Evolutionary conservation across 2,113 vertebrate species (phyloP).

Genomic region (Neomonachus schauinslandi): DNA sequence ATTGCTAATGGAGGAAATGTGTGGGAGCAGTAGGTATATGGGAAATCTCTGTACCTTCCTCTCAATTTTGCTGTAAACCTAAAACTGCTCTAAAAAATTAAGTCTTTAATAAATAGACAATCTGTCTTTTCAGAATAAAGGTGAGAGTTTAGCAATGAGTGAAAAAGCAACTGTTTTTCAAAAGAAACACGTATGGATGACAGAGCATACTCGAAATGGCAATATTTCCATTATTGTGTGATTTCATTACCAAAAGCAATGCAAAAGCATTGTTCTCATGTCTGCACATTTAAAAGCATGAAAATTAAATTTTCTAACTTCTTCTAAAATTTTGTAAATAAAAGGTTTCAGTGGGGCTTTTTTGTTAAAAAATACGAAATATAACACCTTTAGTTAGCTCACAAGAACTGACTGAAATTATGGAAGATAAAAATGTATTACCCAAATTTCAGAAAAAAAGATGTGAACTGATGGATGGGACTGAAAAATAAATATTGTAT

Average conservation of each 20-base stretch:
- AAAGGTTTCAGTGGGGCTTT: background rate
- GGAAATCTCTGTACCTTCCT: background rate
- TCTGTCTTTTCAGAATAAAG: background rate
- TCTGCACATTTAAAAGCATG: background rate
- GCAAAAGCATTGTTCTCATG: background rate
- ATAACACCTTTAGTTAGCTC: background rate
- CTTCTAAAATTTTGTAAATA: slow-evolving; percentile 25
- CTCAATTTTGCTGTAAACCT: background rate
- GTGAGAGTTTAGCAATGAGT: background rate
- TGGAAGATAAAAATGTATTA: background rate
- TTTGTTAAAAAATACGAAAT: background rate
- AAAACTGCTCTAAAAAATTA: background rate
- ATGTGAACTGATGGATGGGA: background rate
- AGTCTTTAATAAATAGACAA: background rate
- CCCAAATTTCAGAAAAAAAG: background rate
- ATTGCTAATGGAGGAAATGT: background rate
- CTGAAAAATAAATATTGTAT: background rate
- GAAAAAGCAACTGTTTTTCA: background rate
- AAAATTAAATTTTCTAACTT: slow-evolving; percentile 17
- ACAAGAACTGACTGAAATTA: slow-evolving; percentile 49
- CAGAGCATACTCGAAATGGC: background rate
- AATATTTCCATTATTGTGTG: background rate
- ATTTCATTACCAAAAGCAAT: slow-evolving; percentile 17
- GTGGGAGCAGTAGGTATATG: no score
- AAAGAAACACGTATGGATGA: background rate